Percentiles rank a stretch among this genome's conserved stretches.
Evolutionary conservation across 2,888 invertebrate genomes (phyloP).

Genomic region (Scaptomyza reducta): DNA sequence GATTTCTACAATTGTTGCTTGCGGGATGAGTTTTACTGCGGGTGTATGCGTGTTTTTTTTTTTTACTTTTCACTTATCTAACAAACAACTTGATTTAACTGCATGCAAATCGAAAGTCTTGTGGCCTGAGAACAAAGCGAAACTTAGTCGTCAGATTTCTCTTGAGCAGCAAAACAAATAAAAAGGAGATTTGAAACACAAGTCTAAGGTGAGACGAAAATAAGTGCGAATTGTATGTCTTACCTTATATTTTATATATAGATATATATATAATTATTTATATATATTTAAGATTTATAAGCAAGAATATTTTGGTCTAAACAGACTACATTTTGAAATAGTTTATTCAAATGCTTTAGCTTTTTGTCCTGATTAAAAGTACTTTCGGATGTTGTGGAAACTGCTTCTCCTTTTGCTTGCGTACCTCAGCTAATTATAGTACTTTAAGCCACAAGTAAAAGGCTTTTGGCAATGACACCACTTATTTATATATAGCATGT

Average conservation of each 20-base stretch:
- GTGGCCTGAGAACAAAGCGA: slow-evolving; percentile 43
- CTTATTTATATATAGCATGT: neutral
- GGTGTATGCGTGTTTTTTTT: slow-evolving; percentile 7
- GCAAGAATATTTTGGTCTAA: neutral
- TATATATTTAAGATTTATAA: no score
- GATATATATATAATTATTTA: no score
- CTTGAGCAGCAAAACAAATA: slow-evolving; percentile 1
- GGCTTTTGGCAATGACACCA: slow-evolving; percentile 9
- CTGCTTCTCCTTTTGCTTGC: no score
- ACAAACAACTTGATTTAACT: slow-evolving; percentile 49
- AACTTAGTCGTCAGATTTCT: slow-evolving; percentile 42
- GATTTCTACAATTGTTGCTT: slow-evolving; percentile 37
- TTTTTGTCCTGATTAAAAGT: neutral
- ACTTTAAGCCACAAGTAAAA: neutral
- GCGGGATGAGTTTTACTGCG: slow-evolving; percentile 3
- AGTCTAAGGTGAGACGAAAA: no score
- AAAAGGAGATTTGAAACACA: neutral
- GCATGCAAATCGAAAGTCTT: slow-evolving; percentile 59
- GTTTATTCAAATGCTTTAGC: neutral
- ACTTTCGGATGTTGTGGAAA: neutral
- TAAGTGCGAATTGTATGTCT: neutral
- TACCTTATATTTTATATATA: neutral
- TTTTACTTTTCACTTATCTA: slow-evolving; percentile 42
- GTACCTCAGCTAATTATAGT: neutral
- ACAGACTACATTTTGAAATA: neutral